Base-by-base conservation (phyloP, 2,113 vertebrate species). In the Tupaia tana region DNA sequence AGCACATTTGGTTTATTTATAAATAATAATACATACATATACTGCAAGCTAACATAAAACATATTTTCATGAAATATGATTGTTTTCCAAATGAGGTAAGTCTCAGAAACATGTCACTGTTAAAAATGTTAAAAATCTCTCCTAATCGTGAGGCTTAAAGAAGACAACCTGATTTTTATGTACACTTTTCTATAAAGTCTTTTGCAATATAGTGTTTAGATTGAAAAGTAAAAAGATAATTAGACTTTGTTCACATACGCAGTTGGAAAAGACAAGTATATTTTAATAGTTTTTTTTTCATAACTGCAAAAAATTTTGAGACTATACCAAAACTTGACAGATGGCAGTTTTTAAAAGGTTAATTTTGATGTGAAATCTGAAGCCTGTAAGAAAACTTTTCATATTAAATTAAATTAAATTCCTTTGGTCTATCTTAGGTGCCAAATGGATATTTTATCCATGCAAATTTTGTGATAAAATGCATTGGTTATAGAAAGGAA, bases 221-320 rank as follows among this genome's bases (percentile, higher is more conserved):
- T 77, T 93, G 61, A 86, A 94, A 89, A 58, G 54, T 79, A 63
- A 86, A 91, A 94, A 91, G 67, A 73, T 91, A 80, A 59, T 80
- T 92, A 90, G 29, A 29, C 56, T 6, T 82, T 11, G 6, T 13
- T 91, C 24, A 69, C 71, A 73, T 74, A 67, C 18, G 7, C 22
- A 83, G 54, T 56, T 94, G 15, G 25, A 73, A 89, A 31, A 95
- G 86, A 9, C 14, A 86, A 90, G 71, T 56, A 15, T 27, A 90
- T 66, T 92, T 92, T 73, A 58, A 78, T 69, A 67, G 2, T 22
- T 80, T 52, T 90, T 75, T 94, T 63, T 71, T 94, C 29, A 93
- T 94, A 94, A 95, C 63, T 90, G 25, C n/a, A 87, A 87, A 79
- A 87, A 27, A 31, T 79, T 83, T 94, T 96, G 93, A 63, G 87